These are phyloP conservation scores for Australoheros facetus DNA, from an alignment of 2,797 vertebrate genomes.

Conservation along the genomic window DNA sequence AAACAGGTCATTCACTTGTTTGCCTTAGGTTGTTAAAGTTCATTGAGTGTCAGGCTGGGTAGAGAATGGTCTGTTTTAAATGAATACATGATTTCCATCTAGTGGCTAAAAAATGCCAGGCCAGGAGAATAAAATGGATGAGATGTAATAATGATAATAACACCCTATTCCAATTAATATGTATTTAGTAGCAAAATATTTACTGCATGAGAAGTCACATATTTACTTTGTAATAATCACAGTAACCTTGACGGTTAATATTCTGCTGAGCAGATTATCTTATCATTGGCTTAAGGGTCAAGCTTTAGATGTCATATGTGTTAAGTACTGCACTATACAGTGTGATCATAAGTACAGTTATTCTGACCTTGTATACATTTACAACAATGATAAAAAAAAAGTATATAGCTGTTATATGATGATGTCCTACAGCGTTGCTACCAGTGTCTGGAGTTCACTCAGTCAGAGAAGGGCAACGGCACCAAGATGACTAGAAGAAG, in stretches of 20 bases:
- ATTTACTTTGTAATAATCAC: background rate
- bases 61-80: background rate
- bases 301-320: background rate
- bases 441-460: slow-evolving; percentile 61
- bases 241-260: slow-evolving; percentile 11
- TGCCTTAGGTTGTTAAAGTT: background rate
- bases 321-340: background rate
- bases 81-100: slow-evolving; percentile 35
- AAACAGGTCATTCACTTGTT: background rate
- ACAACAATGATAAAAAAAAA: background rate
- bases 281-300: background rate
- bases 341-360: slow-evolving; percentile 6
- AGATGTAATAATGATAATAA: background rate
- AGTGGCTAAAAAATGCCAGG: slow-evolving; percentile 38
- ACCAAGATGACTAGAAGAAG: slow-evolving; percentile 50
- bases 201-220: background rate
- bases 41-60: background rate
- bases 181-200: background rate
- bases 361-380: slow-evolving; percentile 24
- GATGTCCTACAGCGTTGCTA: slow-evolving; percentile 46
- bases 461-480: slow-evolving; percentile 42
- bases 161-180: background rate
- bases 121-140: background rate
- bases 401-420: slow-evolving; percentile 29
- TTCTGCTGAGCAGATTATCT: slow-evolving; percentile 3